A percentile compares a stretch with the other conserved stretches of the same genome.
phyloP scores from a whole-genome alignment of 2,113 vertebrate genomes.

The Xiphorhynchus elegans region DNA sequence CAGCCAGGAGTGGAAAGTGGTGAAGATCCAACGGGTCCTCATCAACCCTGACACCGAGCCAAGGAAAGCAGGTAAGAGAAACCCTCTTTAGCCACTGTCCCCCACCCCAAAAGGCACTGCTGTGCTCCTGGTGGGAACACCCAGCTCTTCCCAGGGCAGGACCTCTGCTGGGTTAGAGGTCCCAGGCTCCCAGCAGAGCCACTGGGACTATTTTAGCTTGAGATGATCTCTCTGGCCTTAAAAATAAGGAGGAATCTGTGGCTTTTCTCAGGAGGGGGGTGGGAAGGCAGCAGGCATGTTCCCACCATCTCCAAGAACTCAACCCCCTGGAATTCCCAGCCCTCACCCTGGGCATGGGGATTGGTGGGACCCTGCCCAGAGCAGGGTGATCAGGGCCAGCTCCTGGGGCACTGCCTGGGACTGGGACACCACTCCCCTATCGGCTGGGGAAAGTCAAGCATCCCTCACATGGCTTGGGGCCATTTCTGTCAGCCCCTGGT shows the following conservation, averaged over 20 bases:
- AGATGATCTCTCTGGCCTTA: slow-evolving; percentile 38
- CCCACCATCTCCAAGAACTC: background rate
- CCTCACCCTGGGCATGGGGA: background rate
- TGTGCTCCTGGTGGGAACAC: background rate
- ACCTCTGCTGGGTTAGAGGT: background rate
- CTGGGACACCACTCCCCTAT: background rate
- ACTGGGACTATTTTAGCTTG: background rate
- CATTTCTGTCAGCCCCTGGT: background rate
- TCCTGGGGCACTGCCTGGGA: background rate
- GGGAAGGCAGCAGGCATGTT: background rate
- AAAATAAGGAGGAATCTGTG: slow-evolving; percentile 22
- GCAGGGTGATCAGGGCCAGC: background rate
- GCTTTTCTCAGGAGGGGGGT: background rate
- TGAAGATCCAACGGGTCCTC: slow-evolving; percentile 57
- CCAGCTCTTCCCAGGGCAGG: slow-evolving; percentile 1
- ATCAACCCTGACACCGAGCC: background rate
- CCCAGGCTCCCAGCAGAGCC: background rate
- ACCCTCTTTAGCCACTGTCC: background rate
- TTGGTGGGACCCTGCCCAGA: background rate
- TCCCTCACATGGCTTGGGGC: background rate
- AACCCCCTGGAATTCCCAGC: background rate
- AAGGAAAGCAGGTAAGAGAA: slow-evolving; percentile 71
- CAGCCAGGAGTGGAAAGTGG: slow-evolving; percentile 64
- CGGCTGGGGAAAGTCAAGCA: fast-evolving
- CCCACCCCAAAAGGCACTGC: fast-evolving